A percentile compares a stretch with the other conserved stretches of the same genome.
Conservation (phyloP, 2,888 invertebrate genomes). For the Pyrrhosoma nymphula region DNA sequence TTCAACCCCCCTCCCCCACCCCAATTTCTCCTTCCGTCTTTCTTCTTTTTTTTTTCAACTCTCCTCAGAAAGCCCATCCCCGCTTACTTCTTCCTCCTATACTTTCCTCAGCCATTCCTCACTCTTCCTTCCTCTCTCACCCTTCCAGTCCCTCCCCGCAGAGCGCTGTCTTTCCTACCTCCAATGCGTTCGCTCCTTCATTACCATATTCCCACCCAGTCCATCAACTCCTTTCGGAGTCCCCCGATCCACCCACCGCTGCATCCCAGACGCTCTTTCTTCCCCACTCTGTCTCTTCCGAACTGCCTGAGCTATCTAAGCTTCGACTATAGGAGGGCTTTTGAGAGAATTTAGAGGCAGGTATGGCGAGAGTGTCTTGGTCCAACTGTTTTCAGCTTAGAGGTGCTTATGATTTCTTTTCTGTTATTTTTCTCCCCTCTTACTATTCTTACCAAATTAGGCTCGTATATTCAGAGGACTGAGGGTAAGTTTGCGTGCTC, state of each 20-base stretch:
- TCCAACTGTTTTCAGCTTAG: not conserved
- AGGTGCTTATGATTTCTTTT: not conserved
- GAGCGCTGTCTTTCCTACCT: not conserved
- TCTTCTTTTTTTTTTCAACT: not conserved
- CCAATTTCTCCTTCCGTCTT: conserved; percentile 28
- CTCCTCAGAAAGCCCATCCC: not conserved
- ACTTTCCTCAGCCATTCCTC: not conserved
- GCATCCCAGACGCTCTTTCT: not conserved
- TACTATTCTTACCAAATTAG: not conserved
- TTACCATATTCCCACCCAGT: conserved; percentile 56
- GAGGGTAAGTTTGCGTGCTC: too few relatives aligned
- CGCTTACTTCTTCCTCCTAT: not conserved
- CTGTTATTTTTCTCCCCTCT: not conserved
- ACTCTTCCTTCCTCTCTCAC: not conserved
- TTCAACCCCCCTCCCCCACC: not conserved
- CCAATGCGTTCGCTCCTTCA: conserved; percentile 6
- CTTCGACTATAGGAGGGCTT: not conserved
- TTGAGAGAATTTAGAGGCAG: not conserved
- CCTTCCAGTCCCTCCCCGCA: not conserved
- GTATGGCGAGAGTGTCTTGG: not conserved
- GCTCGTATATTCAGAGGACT: too few relatives aligned
- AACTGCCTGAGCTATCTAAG: not conserved
- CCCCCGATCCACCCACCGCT: not conserved
- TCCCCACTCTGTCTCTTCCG: not conserved
- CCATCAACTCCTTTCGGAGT: conserved; percentile 25